Percentiles rank a stretch among this genome's conserved stretches.
Conservation (phyloP, 2,888 invertebrate genomes). For the Yponomeuta malinellus region DNA sequence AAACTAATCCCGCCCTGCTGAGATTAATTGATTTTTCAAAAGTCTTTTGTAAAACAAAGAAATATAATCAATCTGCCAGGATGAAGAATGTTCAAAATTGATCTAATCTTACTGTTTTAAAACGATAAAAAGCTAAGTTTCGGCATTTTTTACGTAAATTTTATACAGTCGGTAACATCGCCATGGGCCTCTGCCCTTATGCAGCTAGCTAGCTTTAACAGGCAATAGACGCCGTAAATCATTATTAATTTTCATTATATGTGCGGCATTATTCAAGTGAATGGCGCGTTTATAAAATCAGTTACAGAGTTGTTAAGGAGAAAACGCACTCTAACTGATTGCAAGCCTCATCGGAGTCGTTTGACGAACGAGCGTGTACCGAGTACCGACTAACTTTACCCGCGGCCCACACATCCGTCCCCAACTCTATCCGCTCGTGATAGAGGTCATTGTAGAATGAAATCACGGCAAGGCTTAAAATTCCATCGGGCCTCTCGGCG, state of each 20-base stretch:
- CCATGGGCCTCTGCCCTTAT: background rate
- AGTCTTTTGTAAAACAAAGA: background rate
- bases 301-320: slow-evolving; percentile 39
- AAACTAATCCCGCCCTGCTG: background rate
- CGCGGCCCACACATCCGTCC: background rate
- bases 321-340: slow-evolving; percentile 66
- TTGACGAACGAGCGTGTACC: slow-evolving; percentile 46
- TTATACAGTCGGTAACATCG: background rate
- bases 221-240: slow-evolving; percentile 4
- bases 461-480: background rate
- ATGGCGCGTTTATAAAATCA: slow-evolving; percentile 34
- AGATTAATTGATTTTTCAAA: slow-evolving; percentile 6
- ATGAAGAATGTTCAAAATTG: background rate
- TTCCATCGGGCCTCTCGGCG: background rate
- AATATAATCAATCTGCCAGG: background rate
- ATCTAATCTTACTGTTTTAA: background rate
- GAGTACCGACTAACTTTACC: background rate
- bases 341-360: slow-evolving; percentile 54
- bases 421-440: background rate
- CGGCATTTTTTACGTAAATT: background rate
- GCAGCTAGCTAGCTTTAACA: background rate
- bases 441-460: background rate
- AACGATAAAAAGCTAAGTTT: no score
- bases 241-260: slow-evolving; percentile 19
- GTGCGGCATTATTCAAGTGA: slow-evolving; percentile 27